Percentiles rank a stretch among this genome's conserved stretches.
Conservation (phyloP, 2,113 vertebrate species). For the Craseonycteris thonglongyai region DNA sequence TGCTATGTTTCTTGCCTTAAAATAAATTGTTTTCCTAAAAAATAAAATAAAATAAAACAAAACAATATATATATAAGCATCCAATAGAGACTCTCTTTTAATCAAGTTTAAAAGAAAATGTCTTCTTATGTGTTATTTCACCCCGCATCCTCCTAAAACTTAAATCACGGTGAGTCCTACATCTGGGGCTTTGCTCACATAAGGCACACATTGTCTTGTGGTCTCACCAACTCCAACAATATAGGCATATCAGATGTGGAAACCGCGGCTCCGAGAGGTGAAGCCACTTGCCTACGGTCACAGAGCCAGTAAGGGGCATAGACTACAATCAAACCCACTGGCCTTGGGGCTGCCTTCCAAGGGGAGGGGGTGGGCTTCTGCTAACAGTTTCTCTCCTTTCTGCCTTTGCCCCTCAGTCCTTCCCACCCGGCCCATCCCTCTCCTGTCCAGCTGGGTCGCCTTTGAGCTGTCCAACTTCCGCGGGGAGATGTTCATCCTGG, state of each 20-base stretch:
- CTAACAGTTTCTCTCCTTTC: neutral
- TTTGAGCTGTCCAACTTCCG: conserved; percentile 94
- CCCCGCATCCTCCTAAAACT: neutral
- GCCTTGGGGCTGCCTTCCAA: neutral
- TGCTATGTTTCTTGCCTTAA: too few relatives aligned
- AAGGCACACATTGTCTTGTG: neutral
- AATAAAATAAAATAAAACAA: too few relatives aligned
- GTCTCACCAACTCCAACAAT: neutral
- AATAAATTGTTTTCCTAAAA: too few relatives aligned
- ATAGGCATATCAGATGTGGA: neutral
- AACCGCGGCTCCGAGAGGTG: neutral
- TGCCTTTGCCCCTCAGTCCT: fast-evolving
- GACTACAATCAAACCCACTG: neutral
- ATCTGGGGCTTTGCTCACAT: neutral
- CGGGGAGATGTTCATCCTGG: conserved; percentile 97
- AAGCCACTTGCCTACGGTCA: neutral
- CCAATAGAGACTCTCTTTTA: neutral
- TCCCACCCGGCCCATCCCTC: neutral
- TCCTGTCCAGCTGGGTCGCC: conserved; percentile 87
- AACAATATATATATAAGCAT: too few relatives aligned
- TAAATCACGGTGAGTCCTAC: neutral
- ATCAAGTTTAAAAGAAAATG: neutral
- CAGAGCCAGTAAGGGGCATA: too few relatives aligned
- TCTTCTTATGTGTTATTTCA: neutral
- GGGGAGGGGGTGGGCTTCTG: neutral